Base-by-base conservation (phyloP, 2,797 vertebrate species). In the Harpagifer antarcticus region DNA sequence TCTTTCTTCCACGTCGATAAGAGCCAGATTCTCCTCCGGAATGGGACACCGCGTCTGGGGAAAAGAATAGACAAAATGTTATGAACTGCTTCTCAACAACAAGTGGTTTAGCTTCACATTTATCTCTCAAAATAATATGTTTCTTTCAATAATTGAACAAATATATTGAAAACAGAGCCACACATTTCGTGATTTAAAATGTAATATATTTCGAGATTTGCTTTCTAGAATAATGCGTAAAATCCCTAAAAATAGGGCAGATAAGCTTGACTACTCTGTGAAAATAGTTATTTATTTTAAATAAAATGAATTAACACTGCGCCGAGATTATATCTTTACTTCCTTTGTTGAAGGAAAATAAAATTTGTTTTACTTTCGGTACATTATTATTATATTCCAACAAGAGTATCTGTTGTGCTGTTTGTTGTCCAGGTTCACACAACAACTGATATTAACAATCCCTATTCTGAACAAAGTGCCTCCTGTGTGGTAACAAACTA, bases 1-100 rank as follows among this genome's bases (percentile, higher is more conserved):
- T 99, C 96, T 99, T 99, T 68, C 98, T 96, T 79, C 98, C 98
- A 76, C 98, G 96, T 79, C 98, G 95, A 82, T 97, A 97, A 42
- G 97, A 98, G 82, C 92, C 95, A 19, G 96, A 94, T 71, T 99
- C 98, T 17, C 96, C 96, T 19, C 96, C 96, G 57, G 75, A 54
- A 67, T 91, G 93, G 71, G 92, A 89, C 76, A 84, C 90, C 31
- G 89, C 62, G 68, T 94, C 94, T 95, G 74, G 76, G 45, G 17
- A 1, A 12, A 44, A 14, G 0, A 11, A 62, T 2, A 74, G 4
- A 74, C 10, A 65, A 66, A 55, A 61, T 55, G 68, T 69, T 40
- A 61, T 15, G 5, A 53, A 9, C 23, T 48, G 50, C 52, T 16
- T 72, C 54, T 40, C 58, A 76, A 74, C 56, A 74, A 73, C 56